A percentile compares a stretch with the other conserved stretches of the same genome.
These are phyloP conservation scores for Chymomyza fuscimana DNA, from an alignment of 2,888 invertebrate species.

Conservation along the genomic window DNA sequence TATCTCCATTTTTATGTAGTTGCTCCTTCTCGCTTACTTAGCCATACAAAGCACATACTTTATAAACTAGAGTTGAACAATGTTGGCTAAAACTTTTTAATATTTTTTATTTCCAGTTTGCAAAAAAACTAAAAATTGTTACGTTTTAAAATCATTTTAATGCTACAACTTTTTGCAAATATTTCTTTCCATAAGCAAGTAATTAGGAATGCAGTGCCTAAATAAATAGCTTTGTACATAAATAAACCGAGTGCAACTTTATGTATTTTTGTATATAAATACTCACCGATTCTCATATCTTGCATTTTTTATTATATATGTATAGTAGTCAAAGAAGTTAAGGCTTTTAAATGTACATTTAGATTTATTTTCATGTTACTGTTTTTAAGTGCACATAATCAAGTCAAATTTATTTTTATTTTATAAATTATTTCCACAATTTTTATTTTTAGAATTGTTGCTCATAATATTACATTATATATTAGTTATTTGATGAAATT, in stretches of 20 bases:
- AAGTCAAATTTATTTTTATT: no score
- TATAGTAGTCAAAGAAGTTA: no score
- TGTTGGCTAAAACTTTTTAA: neutral
- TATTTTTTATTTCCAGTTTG: neutral
- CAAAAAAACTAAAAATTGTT: neutral
- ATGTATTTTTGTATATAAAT: constrained; percentile 16
- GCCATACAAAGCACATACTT: constrained; percentile 44
- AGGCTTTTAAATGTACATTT: no score
- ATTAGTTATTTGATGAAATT: no score
- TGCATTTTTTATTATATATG: no score
- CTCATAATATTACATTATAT: no score
- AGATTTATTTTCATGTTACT: no score
- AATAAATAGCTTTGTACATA: neutral
- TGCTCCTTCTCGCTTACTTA: neutral
- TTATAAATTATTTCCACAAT: no score
- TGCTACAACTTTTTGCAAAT: neutral
- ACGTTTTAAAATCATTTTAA: neutral
- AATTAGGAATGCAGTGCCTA: neutral
- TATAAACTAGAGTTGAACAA: constrained; percentile 32
- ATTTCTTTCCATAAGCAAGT: neutral
- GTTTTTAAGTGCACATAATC: no score
- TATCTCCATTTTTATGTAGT: neutral
- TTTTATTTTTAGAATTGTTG: no score
- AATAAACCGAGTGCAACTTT: neutral
- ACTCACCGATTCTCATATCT: constrained; percentile 60